Evolutionary conservation across 2,888 invertebrate species (phyloP).

Genomic region (Aethes cnicana): DNA sequence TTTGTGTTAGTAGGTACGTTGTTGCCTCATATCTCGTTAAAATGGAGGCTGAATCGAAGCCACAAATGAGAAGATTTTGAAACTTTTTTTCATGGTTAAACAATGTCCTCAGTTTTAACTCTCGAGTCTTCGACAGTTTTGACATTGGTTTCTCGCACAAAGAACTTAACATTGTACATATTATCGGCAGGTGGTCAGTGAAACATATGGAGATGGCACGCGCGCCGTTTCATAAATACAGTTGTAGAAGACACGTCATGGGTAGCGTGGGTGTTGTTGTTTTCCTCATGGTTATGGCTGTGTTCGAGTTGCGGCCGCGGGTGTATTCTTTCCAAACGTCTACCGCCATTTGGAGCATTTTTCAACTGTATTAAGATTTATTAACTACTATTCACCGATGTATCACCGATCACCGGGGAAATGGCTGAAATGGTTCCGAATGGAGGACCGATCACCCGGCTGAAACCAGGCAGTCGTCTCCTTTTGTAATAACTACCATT

Average conservation of each 20-base stretch:
- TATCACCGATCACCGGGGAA: too few species aligned
- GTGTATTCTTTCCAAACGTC: constrained; percentile 15
- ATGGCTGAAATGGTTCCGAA: too few species aligned
- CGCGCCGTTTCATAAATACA: constrained; percentile 28
- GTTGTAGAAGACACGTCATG: constrained; percentile 34
- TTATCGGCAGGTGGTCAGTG: constrained; percentile 22
- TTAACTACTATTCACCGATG: too few species aligned
- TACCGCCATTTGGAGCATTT: neutral
- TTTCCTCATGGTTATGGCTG: constrained; percentile 41
- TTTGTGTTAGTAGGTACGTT: neutral
- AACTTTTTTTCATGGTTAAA: too few species aligned
- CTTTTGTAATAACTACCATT: too few species aligned
- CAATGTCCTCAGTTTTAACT: too few species aligned
- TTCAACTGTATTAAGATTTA: too few species aligned
- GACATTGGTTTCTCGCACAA: too few species aligned
- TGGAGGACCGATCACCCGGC: too few species aligned
- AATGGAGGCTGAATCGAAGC: neutral
- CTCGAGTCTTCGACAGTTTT: too few species aligned
- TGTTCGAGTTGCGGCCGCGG: constrained; percentile 15
- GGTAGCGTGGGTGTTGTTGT: constrained; percentile 39
- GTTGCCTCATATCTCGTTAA: neutral
- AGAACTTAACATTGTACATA: neutral
- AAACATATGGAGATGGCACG: neutral
- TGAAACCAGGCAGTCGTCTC: too few species aligned
- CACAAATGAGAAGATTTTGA: too few species aligned